A percentile compares a stretch with the other conserved stretches of the same genome.
These are phyloP conservation scores for Sympetrum striolatum DNA, from an alignment of 2,888 invertebrate genomes.

Conservation along the genomic window DNA sequence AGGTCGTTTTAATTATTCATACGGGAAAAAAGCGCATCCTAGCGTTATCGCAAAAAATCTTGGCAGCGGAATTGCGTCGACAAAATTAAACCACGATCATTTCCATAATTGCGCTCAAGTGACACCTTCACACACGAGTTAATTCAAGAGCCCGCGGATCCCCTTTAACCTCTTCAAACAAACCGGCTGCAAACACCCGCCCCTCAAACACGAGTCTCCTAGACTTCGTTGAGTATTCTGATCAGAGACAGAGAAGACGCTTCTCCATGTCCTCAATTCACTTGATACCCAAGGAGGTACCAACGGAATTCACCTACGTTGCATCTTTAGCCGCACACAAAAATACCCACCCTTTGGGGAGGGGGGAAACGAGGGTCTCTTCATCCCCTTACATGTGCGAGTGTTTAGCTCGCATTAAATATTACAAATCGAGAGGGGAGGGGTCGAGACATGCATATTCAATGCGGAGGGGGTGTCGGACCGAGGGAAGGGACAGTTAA, in stretches of 20 bases:
- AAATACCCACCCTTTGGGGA: background rate
- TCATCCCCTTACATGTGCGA: background rate
- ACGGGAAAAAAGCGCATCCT: too few relatives aligned
- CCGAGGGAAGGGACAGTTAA: background rate
- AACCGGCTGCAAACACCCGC: background rate
- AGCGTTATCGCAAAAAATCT: too few relatives aligned
- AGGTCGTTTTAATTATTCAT: too few relatives aligned
- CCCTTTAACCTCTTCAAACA: background rate
- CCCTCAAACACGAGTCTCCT: background rate
- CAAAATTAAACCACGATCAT: background rate
- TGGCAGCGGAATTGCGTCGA: too few relatives aligned
- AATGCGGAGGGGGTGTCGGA: background rate
- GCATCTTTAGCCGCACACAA: background rate
- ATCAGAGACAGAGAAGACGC: background rate
- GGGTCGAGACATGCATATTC: background rate
- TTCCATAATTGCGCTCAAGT: background rate
- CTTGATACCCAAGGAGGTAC: background rate
- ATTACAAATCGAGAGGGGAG: background rate
- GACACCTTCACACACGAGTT: background rate
- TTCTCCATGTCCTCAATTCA: background rate
- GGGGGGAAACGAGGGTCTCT: background rate
- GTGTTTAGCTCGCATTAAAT: background rate
- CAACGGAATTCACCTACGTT: background rate
- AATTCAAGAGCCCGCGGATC: background rate
- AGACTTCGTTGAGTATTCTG: background rate